Evolutionary conservation across 1,140 invertebrate species (phyloP), one percentile per base, ranked within the genome.

Genomic region (Hormaphis cornu): DNA sequence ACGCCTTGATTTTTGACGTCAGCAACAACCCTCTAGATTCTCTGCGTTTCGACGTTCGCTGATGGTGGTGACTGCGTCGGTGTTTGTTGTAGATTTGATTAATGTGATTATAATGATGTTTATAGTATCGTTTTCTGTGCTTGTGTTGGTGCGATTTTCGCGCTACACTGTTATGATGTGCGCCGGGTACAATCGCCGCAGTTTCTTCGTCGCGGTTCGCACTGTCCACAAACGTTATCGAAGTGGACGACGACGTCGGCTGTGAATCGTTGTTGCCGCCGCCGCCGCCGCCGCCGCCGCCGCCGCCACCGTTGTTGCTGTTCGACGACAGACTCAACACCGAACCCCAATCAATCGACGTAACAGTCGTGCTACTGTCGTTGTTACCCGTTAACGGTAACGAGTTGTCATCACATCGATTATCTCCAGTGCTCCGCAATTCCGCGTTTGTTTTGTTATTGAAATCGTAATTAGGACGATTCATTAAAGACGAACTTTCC

Each of bases 291-390:
- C n/a, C n/a, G n/a, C n/a, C n/a, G n/a, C n/a, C n/a, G n/a, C n/a
- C n/a, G n/a, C n/a, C n/a, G 9, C 52, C 26, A 28, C 35, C 35
- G 7, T 20, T 40, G 24, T 40, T 40, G 8, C 28, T 66, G 6
- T 53, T 91, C 87, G 59, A 87, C 89, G 69, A 89, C 16, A 93
- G 82, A 74, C 88, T 91, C 42, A 94, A 82, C 72, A 93, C 91
- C 33, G 90, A 92, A 74, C 91, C 89, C 91, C 91, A 93, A 79
- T 93, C 91, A 76, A 93, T 92, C 71, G 87, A 84, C 54, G 87
- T 83, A 76, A 90, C 88, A 9, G n/a, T 56, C 5, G 54, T n/a
- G 20, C 40, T 58, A 40, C 33, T 54, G 35, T n/a, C n/a, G n/a
- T n/a, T n/a, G n/a, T 54, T 58, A 26, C 54, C 54, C 3, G 40